These are phyloP conservation scores for Perdita meconis DNA, from an alignment of 2,888 invertebrate genomes.

Conservation along the genomic window DNA sequence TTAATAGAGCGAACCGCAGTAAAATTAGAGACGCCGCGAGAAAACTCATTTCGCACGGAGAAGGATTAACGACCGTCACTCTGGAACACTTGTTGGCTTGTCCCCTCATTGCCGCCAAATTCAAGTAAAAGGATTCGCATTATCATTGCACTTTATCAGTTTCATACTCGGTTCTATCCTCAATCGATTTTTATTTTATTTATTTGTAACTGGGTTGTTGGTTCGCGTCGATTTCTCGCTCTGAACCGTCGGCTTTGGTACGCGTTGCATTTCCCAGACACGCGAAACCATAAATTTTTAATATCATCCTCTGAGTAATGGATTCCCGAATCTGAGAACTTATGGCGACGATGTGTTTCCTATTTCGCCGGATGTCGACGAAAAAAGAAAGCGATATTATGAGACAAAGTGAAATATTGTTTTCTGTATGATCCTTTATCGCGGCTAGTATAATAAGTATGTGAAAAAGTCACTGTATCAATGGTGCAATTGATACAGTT, in stretches of 20 bases:
- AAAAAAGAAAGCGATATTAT: too few species aligned
- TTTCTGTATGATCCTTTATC: too few species aligned
- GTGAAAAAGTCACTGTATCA: too few species aligned
- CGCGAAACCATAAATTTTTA: slow-evolving; percentile 15
- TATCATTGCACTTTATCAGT: too few species aligned
- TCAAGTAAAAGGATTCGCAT: too few species aligned
- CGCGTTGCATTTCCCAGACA: slow-evolving; percentile 1
- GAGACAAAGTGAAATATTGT: too few species aligned
- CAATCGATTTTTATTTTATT: too few species aligned
- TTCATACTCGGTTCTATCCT: too few species aligned
- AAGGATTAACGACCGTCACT: slow-evolving; percentile 29
- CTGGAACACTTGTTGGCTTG: slow-evolving; percentile 38
- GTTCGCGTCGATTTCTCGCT: not conserved
- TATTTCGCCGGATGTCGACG: too few species aligned
- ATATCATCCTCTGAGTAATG: slow-evolving; percentile 7
- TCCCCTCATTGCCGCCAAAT: too few species aligned
- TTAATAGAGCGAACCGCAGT: slow-evolving; percentile 51
- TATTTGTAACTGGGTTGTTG: slow-evolving; percentile 14
- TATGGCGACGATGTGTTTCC: not conserved
- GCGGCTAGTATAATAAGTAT: too few species aligned
- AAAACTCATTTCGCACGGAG: slow-evolving; percentile 26
- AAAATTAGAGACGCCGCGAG: slow-evolving; percentile 50
- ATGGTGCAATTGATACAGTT: too few species aligned
- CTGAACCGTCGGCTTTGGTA: not conserved
- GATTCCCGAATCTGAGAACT: slow-evolving; percentile 1